Evolutionary conservation across 2,797 vertebrate species (phyloP).

Genomic region (Gallinago stenura): DNA sequence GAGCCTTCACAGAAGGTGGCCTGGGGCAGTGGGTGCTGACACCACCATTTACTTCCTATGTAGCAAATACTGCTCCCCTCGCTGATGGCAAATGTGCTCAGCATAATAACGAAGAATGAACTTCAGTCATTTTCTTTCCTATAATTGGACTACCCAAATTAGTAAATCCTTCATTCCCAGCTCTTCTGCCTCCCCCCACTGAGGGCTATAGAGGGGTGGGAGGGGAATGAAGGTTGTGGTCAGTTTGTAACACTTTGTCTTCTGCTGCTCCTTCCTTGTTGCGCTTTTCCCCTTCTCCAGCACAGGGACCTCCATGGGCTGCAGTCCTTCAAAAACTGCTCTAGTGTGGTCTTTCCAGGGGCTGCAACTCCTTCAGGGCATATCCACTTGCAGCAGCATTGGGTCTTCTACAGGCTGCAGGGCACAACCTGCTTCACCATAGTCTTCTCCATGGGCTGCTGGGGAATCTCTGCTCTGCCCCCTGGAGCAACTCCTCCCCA

Average conservation of each 20-base stretch:
- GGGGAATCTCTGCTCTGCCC: background rate
- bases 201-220: too few species aligned
- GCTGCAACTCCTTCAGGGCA: background rate
- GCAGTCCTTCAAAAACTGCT: background rate
- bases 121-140: background rate
- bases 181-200: rapidly evolving
- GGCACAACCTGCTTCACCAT: background rate
- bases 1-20: background rate
- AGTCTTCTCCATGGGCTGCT: background rate
- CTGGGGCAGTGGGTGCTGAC: background rate
- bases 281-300: too few species aligned
- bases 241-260: too few species aligned
- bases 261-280: too few species aligned
- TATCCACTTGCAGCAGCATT: rapidly evolving
- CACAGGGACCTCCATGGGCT: too few species aligned
- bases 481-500: rapidly evolving
- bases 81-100: background rate
- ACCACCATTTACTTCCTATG: background rate
- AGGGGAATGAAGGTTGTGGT: too few species aligned
- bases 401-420: background rate
- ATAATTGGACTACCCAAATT: background rate
- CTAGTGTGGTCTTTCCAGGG: background rate
- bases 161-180: background rate
- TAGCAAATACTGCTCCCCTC: background rate
- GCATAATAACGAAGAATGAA: background rate